These are phyloP conservation scores for Dendronephthya gigantea DNA, from an alignment of 64 coral and sea anemone genomes.

Conservation along the genomic window DNA sequence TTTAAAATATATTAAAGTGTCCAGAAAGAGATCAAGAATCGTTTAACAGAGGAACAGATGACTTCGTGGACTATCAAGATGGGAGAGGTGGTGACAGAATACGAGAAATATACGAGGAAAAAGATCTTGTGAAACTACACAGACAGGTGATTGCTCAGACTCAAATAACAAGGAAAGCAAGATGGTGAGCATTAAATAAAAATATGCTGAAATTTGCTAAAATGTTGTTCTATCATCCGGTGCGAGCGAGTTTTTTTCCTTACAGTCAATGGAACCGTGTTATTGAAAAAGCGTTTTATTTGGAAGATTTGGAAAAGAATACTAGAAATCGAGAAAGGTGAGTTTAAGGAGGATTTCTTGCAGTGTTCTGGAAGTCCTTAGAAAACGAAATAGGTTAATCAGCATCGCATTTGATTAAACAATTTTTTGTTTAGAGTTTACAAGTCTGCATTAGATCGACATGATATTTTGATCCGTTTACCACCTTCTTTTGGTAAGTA, in stretches of 20 bases:
- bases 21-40: conserved; percentile 58
- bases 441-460: background rate
- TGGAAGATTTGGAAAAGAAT: conserved; percentile 72
- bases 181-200: conserved; percentile 54
- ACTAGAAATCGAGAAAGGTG: conserved; percentile 67
- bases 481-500: background rate
- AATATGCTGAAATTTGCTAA: background rate
- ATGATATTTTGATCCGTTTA: background rate
- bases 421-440: background rate
- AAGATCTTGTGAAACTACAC: conserved; percentile 67
- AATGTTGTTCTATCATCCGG: too few species aligned
- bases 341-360: too few species aligned
- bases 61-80: conserved; percentile 91
- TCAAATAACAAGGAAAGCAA: conserved; percentile 68
- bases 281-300: conserved; percentile 75
- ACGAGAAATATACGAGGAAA: conserved; percentile 62
- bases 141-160: conserved; percentile 60
- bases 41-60: conserved; percentile 91
- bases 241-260: too few species aligned
- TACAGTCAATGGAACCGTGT: conserved; percentile 76
- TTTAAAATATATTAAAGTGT: conserved; percentile 34
- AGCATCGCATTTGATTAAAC: background rate
- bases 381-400: background rate
- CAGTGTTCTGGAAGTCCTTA: too few species aligned
- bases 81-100: conserved; percentile 51